Evolutionary conservation across 2,113 vertebrate genomes (phyloP), one percentile per base, ranked within the genome.

Genomic region (Aythya baeri): DNA sequence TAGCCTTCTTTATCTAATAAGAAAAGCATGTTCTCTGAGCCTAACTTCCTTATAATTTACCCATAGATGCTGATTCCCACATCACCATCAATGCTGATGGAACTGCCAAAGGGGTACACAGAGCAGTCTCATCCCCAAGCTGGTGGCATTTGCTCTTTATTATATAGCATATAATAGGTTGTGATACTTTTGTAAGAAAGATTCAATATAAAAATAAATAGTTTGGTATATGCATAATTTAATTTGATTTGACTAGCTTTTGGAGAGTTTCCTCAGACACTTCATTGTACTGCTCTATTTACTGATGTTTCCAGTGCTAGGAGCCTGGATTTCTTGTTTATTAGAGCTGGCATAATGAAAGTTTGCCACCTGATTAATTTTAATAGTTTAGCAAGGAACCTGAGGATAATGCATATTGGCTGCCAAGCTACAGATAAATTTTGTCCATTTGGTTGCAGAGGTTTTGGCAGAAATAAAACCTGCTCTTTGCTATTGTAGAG

Each of bases 341-440:
- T 97, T 97, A 96, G 94, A 94, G 52, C 54, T 86, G 55, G 86
- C 94, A 94, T 97, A 97, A 97, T 97, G 94, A 94, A 97, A 97
- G 90, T 98, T 97, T 98, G 97, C 97, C 96, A 97, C 96, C 97
- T 97, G 96, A 97, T 98, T 97, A 98, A 97, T 98, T 98, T 98
- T 98, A 97, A 97, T 97, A 96, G 94, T 96, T 97, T 96, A 96
- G 94, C 96, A 91, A 86, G 83, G 85, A 97, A 96, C 91, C 94
- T 97, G 95, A 96, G 85, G 72, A 94, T 96, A 97, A 96, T 95
- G 66, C 96, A 95, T 93, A 94, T 72, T 94, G 78, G 85, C 96
- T 97, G 95, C 93, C 92, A 96, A 88, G 83, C 89, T 92, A 68
- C 73, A 90, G 89, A 97, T 97, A 97, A 97, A 96, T 97, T 97